A percentile compares a stretch with the other conserved stretches of the same genome.
These are phyloP conservation scores for Theropithecus gelada DNA, from an alignment of 2,113 vertebrate species.

Conservation along the genomic window DNA sequence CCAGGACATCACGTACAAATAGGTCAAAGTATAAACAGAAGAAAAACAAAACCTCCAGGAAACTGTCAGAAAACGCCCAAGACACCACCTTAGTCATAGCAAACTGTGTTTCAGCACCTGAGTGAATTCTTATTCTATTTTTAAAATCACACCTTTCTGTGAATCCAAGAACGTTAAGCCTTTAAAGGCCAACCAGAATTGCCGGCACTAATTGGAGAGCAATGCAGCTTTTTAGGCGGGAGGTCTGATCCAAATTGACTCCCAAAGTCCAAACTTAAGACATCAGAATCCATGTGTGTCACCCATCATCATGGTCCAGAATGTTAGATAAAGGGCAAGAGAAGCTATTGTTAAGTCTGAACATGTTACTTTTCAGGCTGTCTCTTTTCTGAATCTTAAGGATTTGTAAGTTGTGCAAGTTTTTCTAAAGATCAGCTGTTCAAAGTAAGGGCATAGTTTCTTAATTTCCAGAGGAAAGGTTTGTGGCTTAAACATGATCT, in stretches of 20 bases:
- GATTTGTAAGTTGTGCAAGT: neutral
- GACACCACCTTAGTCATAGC: neutral
- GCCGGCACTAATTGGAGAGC: neutral
- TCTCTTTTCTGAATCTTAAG: neutral
- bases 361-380: neutral
- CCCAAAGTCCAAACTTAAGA: neutral
- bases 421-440: conserved; percentile 13
- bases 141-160: neutral
- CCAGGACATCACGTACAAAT: no score
- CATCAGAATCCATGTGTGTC: neutral
- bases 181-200: conserved; percentile 5
- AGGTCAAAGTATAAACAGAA: no score
- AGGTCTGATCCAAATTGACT: neutral
- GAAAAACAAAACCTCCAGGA: neutral
- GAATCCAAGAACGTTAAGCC: conserved; percentile 21
- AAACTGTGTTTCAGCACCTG: neutral
- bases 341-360: neutral
- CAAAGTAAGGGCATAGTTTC: neutral
- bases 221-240: neutral
- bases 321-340: neutral
- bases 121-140: neutral
- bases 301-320: neutral
- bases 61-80: neutral
- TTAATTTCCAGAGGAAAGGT: neutral
- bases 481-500: conserved; percentile 20